These are phyloP conservation scores for Oxyura jamaicensis DNA, from an alignment of 2,113 vertebrate species.

Conservation along the genomic window DNA sequence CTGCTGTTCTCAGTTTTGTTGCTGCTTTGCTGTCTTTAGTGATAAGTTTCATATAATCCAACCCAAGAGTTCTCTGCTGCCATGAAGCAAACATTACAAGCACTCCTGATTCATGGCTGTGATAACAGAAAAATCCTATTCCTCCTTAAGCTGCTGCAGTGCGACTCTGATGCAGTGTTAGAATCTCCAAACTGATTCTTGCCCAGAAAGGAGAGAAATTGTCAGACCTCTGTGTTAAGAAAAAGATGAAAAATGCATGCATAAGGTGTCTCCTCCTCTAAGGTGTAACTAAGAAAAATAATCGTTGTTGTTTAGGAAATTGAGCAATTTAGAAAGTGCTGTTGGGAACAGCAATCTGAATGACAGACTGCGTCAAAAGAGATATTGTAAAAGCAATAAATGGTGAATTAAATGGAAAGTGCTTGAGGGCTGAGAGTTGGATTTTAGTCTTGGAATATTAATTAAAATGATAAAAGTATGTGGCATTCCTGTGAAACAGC, in stretches of 20 bases:
- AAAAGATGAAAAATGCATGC: not conserved
- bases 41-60: not conserved
- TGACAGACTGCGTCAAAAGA: not conserved
- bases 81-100: not conserved
- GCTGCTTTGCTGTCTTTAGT: not conserved
- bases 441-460: slow-evolving; percentile 23
- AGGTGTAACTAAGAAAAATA: not conserved
- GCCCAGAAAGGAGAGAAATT: not conserved
- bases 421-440: slow-evolving; percentile 20
- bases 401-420: slow-evolving; percentile 20
- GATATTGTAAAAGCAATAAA: not conserved
- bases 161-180: not conserved
- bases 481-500: slow-evolving; percentile 33
- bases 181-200: not conserved
- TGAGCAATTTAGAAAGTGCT: not conserved
- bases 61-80: not conserved
- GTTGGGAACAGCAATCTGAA: not conserved
- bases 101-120: not conserved
- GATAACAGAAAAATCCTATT: slow-evolving; percentile 6
- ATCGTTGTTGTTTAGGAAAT: not conserved
- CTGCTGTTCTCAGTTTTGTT: not conserved
- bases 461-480: slow-evolving; percentile 8
- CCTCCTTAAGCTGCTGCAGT: not conserved
- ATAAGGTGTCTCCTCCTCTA: not conserved
- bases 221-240: not conserved